Base-by-base conservation (phyloP, 2,113 vertebrate species). In the Symphodus melops region DNA sequence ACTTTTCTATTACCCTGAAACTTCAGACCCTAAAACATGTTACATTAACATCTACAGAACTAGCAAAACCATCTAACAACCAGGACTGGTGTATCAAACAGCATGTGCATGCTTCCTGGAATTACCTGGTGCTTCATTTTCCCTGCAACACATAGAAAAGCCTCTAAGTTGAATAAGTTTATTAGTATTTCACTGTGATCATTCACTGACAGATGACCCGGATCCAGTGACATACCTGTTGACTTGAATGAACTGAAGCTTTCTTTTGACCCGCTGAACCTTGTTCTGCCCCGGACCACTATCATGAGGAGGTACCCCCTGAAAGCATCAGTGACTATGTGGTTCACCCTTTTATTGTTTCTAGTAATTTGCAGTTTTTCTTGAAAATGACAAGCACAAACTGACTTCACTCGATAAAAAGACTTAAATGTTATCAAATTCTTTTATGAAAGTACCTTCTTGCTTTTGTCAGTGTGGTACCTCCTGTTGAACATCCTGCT, bases 211-310 rank as follows among this genome's bases (percentile, higher is more conserved):
- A 37, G 28, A 62, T 8, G 20, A 51, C 9, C 37, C n/a, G 4
- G 14, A 17, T 58, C 36, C 11, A 1, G 20, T 41, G 36, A 39
- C 69, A 17, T 79, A 91, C 89, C 88, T 85, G 70, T 7, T 28
- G 7, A 65, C 56, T 2, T 64, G 39, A 44, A 88, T 48, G 82
- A 94, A 94, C 72, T 91, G 82, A 13, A 94, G 91, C 77, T 79
- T 92, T 71, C 89, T 89, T 83, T 91, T 94, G 17, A 91, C 80
- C 4, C 2, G 16, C 9, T 70, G 67, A 63, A 83, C 5, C 56
- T 58, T 72, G 2, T 64, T 53, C 9, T 61, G 66, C 23, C 54
- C 11, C 41, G 28, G 21, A 71, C 19, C 19, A 12, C 10, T 9
- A 49, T 42, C 20, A 39, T 51, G 16, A 42, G 49, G 58, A 25